Evolutionary conservation across 2,888 invertebrate genomes (phyloP).

Genomic region (Macrostomum cliftonense): DNA sequence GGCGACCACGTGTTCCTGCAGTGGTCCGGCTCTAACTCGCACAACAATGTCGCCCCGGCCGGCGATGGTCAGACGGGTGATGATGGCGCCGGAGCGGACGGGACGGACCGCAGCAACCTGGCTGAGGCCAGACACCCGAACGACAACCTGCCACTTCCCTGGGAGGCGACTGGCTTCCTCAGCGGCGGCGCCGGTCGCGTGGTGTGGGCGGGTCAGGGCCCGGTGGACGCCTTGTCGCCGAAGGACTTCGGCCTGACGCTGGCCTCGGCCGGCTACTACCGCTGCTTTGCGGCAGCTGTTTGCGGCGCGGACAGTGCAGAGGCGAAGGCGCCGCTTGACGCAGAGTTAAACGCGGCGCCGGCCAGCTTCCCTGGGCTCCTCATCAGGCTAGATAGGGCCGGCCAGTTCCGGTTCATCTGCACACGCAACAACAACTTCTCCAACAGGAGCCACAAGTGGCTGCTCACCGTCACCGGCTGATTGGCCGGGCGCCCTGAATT

Average conservation of each 20-base stretch:
- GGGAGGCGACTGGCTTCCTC: conserved; percentile 27
- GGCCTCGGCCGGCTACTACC: conserved; percentile 32
- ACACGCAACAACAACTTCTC: conserved; percentile 34
- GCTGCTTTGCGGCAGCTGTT: conserved; percentile 15
- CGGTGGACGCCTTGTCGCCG: conserved; percentile 14
- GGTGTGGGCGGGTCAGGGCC: conserved; percentile 23
- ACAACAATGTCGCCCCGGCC: conserved; percentile 26
- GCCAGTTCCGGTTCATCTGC: conserved; percentile 29
- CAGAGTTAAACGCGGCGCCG: conserved; percentile 29
- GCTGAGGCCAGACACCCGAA: conserved; percentile 22
- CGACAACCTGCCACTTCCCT: conserved; percentile 30
- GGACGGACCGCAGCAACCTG: conserved; percentile 32
- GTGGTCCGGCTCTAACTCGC: conserved; percentile 35
- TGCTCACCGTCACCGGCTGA: conserved; percentile 16
- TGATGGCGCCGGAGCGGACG: conserved; percentile 28
- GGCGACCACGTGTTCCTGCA: conserved; percentile 28
- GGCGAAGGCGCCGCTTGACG: conserved; percentile 18
- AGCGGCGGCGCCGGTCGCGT: conserved; percentile 17
- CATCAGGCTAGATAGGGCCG: conserved; percentile 21
- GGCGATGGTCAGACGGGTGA: conserved; percentile 33
- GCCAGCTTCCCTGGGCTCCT: conserved; percentile 31
- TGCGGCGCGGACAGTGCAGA: conserved; percentile 14
- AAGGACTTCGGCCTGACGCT: conserved; percentile 26
- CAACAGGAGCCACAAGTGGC: conserved; percentile 29
- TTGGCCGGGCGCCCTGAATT: too few species aligned